Base-by-base conservation (phyloP, 1,140 invertebrate species). In the Spodoptera frugiperda region DNA sequence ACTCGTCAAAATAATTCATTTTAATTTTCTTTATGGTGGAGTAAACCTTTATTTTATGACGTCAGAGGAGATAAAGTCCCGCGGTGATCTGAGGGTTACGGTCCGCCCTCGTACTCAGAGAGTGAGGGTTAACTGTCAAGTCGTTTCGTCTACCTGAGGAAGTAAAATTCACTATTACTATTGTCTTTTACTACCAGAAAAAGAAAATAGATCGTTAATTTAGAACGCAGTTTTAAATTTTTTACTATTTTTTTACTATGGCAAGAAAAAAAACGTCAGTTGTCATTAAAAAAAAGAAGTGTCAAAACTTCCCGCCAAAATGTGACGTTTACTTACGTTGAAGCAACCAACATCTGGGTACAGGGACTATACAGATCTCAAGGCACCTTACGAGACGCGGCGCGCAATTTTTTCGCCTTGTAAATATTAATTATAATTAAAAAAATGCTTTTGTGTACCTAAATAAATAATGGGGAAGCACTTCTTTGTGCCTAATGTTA, bases 1-100 rank as follows among this genome's bases (percentile, higher is more conserved):
- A 86, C 91, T 93, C 92, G 92, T 93, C 92, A 93, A 93, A 93
- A 93, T 93, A 93, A 93, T 93, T 93, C 92, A 93, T 93, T 93
- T 93, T 93, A 92, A 93, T 93, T 93, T 93, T 93, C 91, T 93
- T 93, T 93, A 93, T 90, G 88, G 85, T 80, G 87, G 85, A 91
- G 87, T 93, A 93, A 93, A 93, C 87, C 89, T 93, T 93, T 93
- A 93, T 93, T 93, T 93, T 93, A 93, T 90, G 89, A 89, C 80
- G 83, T 81, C 83, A 83, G 84, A 82, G 78, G 84, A 91, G 92
- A 93, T 93, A 92, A 92, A 85, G 79, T 91, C 91, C 91, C 91
- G 89, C 87, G 84, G 86, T 89, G 88, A 87, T 30, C 39, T 65
- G 46, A 53, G 71, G 71, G 54, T 61, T 61, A 59, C 46, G 57